phyloP scores from a whole-genome alignment of 2,113 vertebrate species.

The Condylura cristata region DNA sequence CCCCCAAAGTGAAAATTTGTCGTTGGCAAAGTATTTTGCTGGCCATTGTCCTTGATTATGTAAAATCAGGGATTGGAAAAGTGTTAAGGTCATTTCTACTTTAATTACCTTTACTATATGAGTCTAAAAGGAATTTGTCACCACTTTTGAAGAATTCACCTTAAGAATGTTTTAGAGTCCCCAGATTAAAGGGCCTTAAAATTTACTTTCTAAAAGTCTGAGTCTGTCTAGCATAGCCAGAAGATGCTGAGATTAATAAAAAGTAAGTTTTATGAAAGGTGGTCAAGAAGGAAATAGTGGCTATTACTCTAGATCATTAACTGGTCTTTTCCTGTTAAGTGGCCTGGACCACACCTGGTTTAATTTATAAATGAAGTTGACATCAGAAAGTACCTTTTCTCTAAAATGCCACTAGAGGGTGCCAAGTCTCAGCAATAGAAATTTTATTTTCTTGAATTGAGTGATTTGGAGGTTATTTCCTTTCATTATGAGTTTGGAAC shows the following conservation, averaged over 20 bases:
- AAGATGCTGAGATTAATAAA: neutral
- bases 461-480: neutral
- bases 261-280: neutral
- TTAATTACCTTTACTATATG: neutral
- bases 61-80: neutral
- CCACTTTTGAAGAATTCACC: neutral
- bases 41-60: neutral
- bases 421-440: neutral
- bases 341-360: neutral
- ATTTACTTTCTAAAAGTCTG: neutral
- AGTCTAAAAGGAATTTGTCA: neutral
- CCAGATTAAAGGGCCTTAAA: slow-evolving; percentile 1
- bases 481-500: slow-evolving; percentile 43
- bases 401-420: slow-evolving; percentile 63
- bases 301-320: neutral
- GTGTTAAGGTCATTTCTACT: neutral
- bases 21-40: neutral
- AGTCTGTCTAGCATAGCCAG: neutral
- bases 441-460: neutral
- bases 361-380: neutral
- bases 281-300: neutral
- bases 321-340: neutral
- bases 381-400: neutral
- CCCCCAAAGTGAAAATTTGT: neutral
- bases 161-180: neutral